Conservation (phyloP, 2,113 vertebrate genomes). For the Istiophorus platypterus region DNA sequence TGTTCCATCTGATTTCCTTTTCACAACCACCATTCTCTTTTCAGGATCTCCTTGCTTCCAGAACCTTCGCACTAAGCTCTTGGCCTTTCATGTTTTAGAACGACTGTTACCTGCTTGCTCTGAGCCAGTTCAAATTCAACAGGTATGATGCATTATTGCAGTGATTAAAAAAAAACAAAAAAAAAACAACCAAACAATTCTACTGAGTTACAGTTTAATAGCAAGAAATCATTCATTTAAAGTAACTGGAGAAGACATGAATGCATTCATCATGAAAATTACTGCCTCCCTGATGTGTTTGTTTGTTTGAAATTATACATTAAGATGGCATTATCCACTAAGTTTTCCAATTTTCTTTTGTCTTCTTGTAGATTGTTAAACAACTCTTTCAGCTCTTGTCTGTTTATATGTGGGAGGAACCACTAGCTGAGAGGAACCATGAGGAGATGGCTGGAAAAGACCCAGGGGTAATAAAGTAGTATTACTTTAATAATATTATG, state of each 20-base stretch:
- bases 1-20: not conserved
- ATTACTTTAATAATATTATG: not conserved
- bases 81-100: conserved; percentile 87
- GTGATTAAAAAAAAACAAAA: not conserved
- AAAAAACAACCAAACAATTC: not conserved
- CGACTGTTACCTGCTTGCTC: conserved; percentile 83
- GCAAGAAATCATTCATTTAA: not conserved
- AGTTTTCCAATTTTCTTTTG: not conserved
- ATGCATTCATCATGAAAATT: not conserved
- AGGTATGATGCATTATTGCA: conserved; percentile 68
- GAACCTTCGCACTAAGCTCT: conserved; percentile 85
- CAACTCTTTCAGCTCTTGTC: conserved; percentile 85
- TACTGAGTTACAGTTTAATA: not conserved
- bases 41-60: conserved; percentile 79
- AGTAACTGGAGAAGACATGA: not conserved
- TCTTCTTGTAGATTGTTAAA: conserved; percentile 80
- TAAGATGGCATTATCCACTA: not conserved
- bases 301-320: not conserved
- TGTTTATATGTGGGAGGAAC: conserved; percentile 87
- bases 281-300: not conserved
- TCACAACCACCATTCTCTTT: not conserved
- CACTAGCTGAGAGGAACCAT: conserved; percentile 67
- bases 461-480: conserved; percentile 67
- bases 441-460: conserved; percentile 69
- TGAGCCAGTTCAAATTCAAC: conserved; percentile 81